Percentiles rank a stretch among this genome's conserved stretches.
Evolutionary conservation across 1,140 invertebrate genomes (phyloP).

Genomic region (Papilio dardanus): DNA sequence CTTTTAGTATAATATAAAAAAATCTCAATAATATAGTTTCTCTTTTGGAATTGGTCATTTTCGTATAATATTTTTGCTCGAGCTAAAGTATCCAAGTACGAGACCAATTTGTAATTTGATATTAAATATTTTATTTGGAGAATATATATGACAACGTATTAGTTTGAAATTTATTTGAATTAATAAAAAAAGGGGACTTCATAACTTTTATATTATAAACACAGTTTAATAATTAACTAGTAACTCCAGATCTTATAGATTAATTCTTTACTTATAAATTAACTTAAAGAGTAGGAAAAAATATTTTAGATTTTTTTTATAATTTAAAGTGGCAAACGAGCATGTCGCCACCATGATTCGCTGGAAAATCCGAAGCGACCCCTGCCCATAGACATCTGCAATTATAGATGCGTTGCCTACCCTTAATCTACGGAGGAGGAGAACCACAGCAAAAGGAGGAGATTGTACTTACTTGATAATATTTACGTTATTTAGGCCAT

Average conservation of each 20-base stretch:
- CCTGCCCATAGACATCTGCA: too few species aligned
- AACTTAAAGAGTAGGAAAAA: too few species aligned
- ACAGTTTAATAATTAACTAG: not conserved
- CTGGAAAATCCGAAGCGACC: too few species aligned
- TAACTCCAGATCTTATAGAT: not conserved
- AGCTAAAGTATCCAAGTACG: not conserved
- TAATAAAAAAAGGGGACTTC: not conserved
- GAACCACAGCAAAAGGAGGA: too few species aligned
- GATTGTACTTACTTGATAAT: too few species aligned
- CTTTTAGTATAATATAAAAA: constrained; percentile 12
- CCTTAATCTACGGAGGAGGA: too few species aligned
- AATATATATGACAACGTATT: constrained; percentile 1
- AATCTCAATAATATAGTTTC: constrained; percentile 18
- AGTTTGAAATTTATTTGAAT: constrained; percentile 20
- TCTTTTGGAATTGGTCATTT: constrained; percentile 2
- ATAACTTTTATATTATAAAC: not conserved
- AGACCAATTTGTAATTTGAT: constrained; percentile 7
- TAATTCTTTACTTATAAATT: not conserved
- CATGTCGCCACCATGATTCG: too few species aligned
- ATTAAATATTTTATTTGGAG: constrained; percentile 3
- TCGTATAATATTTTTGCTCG: constrained; percentile 1
- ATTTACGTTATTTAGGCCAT: too few species aligned
- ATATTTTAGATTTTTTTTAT: too few species aligned
- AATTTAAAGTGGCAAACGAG: too few species aligned
- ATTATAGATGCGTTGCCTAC: too few species aligned